These are phyloP conservation scores for Enteromius anoplus DNA, from an alignment of 2,797 vertebrate species.

Conservation along the genomic window DNA sequence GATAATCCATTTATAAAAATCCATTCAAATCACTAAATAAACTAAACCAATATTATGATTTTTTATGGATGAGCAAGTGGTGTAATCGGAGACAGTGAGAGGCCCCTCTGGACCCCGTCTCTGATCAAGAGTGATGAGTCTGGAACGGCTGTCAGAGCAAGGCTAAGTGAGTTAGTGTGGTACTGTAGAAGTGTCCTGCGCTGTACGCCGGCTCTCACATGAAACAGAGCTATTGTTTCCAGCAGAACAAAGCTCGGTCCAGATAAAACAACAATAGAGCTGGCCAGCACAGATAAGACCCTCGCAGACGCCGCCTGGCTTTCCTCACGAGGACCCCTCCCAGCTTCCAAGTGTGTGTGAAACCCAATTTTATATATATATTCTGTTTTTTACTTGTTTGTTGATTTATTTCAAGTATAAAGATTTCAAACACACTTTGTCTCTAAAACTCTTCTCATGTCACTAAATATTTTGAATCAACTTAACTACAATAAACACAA, in stretches of 20 bases:
- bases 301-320: slow-evolving; percentile 28
- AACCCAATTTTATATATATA: not conserved
- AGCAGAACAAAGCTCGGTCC: slow-evolving; percentile 30
- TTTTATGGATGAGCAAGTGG: not conserved
- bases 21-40: not conserved
- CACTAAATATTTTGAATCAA: not conserved
- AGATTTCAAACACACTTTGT: too few relatives aligned
- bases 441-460: not conserved
- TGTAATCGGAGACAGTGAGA: not conserved
- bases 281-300: slow-evolving; percentile 44
- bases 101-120: not conserved
- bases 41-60: not conserved
- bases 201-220: not conserved
- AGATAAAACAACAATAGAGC: slow-evolving; percentile 43
- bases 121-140: not conserved
- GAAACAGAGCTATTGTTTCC: slow-evolving; percentile 29
- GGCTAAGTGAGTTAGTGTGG: too few relatives aligned
- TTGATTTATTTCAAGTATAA: too few relatives aligned
- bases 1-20: not conserved
- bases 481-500: not conserved
- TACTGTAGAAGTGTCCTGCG: not conserved
- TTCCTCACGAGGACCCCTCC: slow-evolving; percentile 41
- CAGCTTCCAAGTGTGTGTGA: slow-evolving; percentile 41
- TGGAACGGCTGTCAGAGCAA: not conserved
- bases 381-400: too few relatives aligned